Evolutionary conservation across 2,797 vertebrate genomes (phyloP).

Genomic region (Hoplostethus mediterraneus): DNA sequence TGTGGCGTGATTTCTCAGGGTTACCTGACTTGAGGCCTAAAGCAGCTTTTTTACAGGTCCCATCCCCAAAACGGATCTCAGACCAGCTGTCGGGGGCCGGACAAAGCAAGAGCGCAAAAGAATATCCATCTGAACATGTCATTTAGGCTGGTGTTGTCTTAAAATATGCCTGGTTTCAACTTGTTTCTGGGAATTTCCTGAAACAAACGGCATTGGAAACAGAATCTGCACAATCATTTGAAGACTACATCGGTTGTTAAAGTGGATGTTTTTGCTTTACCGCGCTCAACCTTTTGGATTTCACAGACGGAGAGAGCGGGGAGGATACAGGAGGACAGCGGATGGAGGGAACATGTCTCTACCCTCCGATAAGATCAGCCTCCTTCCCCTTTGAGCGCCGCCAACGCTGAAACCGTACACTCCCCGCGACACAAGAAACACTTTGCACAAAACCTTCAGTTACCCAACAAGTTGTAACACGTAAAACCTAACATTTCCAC

Average conservation of each 20-base stretch:
- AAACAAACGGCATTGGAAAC: too few species aligned
- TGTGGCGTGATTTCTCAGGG: too few species aligned
- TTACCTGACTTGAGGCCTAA: too few species aligned
- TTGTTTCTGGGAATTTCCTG: too few species aligned
- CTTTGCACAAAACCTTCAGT: constrained; percentile 78
- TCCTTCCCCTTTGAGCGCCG: constrained; percentile 52
- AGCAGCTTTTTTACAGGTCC: constrained; percentile 14
- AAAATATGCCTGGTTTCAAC: too few species aligned
- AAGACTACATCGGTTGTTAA: too few species aligned
- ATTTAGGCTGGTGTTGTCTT: too few species aligned
- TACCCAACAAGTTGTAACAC: constrained; percentile 79
- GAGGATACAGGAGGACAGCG: constrained; percentile 23
- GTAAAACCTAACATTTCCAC: constrained; percentile 65
- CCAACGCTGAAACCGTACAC: constrained; percentile 73
- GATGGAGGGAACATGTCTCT: constrained; percentile 46
- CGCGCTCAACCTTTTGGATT: too few species aligned
- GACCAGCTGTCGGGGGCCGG: constrained; percentile 46
- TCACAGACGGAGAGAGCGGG: neutral
- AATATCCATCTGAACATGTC: too few species aligned
- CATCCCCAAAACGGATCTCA: constrained; percentile 32
- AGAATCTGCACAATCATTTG: too few species aligned
- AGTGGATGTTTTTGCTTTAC: neutral
- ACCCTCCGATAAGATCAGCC: constrained; percentile 64
- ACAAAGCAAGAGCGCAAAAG: constrained; percentile 1
- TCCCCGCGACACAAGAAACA: constrained; percentile 76